Base-by-base conservation (phyloP, 2,113 vertebrate species). In the Gadus chalcogrammus region DNA sequence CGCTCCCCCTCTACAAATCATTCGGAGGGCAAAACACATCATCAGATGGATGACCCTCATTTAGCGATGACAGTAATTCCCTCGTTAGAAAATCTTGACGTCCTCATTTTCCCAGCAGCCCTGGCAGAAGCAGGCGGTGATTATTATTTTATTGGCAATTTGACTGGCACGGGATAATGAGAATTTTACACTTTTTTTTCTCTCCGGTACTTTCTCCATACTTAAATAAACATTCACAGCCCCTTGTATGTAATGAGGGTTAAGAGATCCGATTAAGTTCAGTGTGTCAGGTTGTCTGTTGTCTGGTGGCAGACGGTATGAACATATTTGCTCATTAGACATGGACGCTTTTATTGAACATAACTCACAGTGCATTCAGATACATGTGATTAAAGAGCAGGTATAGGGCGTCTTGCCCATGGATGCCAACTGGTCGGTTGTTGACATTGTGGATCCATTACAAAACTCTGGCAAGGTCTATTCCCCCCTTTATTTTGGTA, bases 101-200 rank as follows among this genome's bases (percentile, higher is more conserved):
- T 64, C 67, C 22, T 71, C 20, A 55, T 12, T 64, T 4, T 42
- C 38, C 58, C 15, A 61, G 35, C 24, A 62, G 56, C 28, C 61
- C 27, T 42, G 27, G 16, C 65, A 67, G 18, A 27, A 65, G 15
- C 27, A 18, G 3, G 62, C 15, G 15, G 27, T 18, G 13, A 15
- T 64, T 9, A 71, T 64, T 38, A 22, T 56, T 69, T 42, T 28
- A 70, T 67, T 59, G 67, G 68, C 75, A 35, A 18, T 56, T 69
- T 5, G 38, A 38, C 28, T 61, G 53, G 20, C 15, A 24, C 18
- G 9, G 60, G 53, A 55, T 55, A 16, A 55, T 55, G 53, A 55
- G 53, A 55, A 55, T 15, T 56, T 3, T 56, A 67, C 59, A 24
- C 15, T 24, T 35, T 11, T 15, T 8, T 35, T 59, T 48, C 13